Evolutionary conservation across 2,888 invertebrate species (phyloP).

Genomic region (Oscheius sp.): DNA sequence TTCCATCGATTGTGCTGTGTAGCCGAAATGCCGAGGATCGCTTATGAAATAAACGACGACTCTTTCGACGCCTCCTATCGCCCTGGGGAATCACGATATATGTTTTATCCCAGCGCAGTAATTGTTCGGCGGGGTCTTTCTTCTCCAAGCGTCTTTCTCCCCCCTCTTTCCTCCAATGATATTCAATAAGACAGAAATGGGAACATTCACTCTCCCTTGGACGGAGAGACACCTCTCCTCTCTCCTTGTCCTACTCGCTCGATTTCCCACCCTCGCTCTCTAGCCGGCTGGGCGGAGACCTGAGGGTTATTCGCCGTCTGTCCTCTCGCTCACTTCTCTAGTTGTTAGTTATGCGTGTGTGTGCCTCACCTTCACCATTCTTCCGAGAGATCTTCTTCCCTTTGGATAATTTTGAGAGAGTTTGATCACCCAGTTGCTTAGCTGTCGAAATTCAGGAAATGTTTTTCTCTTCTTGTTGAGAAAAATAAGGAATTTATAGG

Average conservation of each 20-base stretch:
- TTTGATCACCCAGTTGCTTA: no score
- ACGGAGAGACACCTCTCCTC: background rate
- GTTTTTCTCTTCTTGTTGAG: no score
- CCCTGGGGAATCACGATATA: background rate
- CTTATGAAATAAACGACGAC: constrained; percentile 34
- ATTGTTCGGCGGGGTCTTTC: no score
- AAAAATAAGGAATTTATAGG: no score
- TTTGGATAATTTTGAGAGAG: no score
- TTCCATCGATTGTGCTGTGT: constrained; percentile 27
- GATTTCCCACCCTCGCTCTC: constrained; percentile 40
- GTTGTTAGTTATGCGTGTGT: constrained; percentile 31
- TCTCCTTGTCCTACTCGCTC: constrained; percentile 33
- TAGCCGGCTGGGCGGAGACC: constrained; percentile 35
- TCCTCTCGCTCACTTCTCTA: constrained; percentile 23
- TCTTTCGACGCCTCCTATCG: constrained; percentile 20
- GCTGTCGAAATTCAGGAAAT: no score
- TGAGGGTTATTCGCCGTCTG: constrained; percentile 36
- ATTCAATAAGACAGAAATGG: background rate
- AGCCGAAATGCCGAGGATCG: constrained; percentile 27
- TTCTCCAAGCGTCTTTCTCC: background rate
- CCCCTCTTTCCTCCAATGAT: background rate
- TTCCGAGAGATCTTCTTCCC: no score
- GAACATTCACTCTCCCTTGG: no score
- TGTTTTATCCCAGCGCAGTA: background rate
- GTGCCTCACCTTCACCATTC: constrained; percentile 26